These are phyloP conservation scores for Picathartes gymnocephalus DNA, from an alignment of 2,113 vertebrate species.

Conservation along the genomic window DNA sequence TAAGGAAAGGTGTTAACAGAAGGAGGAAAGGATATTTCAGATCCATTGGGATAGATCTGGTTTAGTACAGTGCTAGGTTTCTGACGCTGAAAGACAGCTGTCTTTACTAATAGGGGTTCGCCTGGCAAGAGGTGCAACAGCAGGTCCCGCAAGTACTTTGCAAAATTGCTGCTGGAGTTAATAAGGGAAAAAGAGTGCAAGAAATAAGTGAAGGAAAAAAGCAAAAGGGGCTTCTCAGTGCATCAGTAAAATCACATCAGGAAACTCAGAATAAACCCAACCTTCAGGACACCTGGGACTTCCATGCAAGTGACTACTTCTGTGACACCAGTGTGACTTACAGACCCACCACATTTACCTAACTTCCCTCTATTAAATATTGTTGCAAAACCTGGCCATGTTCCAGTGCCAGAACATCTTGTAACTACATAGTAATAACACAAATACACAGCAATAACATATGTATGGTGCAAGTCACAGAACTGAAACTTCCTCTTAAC, in stretches of 20 bases:
- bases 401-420: neutral
- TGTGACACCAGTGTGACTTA: neutral
- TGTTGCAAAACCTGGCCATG: neutral
- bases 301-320: neutral
- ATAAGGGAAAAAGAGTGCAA: neutral
- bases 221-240: neutral
- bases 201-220: neutral
- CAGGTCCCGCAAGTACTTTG: neutral
- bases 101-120: neutral
- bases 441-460: neutral
- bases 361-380: neutral
- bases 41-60: neutral
- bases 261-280: neutral
- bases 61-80: neutral
- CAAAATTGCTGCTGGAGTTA: neutral
- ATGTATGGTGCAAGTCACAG: neutral
- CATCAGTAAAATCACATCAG: neutral
- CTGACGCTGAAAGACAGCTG: neutral
- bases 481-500: neutral
- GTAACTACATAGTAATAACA: neutral
- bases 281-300: neutral
- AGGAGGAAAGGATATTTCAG: neutral
- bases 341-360: neutral
- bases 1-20: neutral
- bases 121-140: neutral